phyloP scores from a whole-genome alignment of 2,797 vertebrate genomes.

The Lates japonicus region DNA sequence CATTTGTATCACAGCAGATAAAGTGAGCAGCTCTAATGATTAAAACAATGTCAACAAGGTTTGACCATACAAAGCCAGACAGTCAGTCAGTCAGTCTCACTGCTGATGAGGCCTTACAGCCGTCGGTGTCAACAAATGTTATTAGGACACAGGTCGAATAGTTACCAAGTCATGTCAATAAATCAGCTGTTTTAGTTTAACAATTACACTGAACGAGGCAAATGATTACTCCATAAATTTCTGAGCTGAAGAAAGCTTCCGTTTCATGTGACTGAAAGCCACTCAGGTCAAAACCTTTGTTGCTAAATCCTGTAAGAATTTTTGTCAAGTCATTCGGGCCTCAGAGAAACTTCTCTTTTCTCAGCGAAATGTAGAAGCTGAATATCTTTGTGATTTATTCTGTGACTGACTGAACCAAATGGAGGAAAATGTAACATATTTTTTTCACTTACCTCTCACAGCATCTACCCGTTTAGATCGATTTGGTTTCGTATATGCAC shows the following conservation, averaged over 20 bases:
- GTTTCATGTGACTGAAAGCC: constrained; percentile 16
- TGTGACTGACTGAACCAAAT: background rate
- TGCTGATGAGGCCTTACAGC: background rate
- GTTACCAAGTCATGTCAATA: background rate
- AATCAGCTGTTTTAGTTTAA: constrained; percentile 13
- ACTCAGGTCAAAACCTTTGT: background rate
- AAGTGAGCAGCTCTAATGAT: background rate
- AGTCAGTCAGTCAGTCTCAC: background rate
- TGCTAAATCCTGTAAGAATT: background rate
- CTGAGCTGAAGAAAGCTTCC: background rate
- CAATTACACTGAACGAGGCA: background rate
- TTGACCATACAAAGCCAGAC: background rate
- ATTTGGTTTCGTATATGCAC: background rate
- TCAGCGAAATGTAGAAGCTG: background rate
- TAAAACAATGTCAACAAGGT: background rate
- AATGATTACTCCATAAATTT: background rate
- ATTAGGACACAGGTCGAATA: constrained; percentile 27
- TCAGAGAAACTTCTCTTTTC: background rate
- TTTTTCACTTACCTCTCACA: no score
- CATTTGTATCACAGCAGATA: background rate
- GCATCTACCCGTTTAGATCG: background rate
- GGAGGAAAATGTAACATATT: background rate
- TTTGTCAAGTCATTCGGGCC: background rate
- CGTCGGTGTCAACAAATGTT: background rate
- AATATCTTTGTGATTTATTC: background rate